Evolutionary conservation across 1,140 invertebrate genomes (phyloP).

Genomic region (Stegodyphus mimosarum): DNA sequence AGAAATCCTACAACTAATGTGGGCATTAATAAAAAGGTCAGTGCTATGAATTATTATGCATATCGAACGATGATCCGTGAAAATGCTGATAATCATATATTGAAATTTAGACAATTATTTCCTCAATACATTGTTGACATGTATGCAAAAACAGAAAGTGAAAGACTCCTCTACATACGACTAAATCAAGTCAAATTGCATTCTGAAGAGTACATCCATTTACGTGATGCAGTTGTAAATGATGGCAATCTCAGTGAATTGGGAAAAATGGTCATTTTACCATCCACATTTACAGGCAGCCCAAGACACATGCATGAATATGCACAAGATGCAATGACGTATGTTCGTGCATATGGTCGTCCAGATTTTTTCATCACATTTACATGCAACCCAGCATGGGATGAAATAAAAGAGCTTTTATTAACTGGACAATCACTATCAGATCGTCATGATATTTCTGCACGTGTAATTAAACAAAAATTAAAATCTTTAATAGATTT

Average conservation of each 20-base stretch:
- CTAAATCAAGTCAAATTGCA: constrained; percentile 58
- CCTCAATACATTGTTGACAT: constrained; percentile 9
- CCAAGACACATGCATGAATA: constrained; percentile 52
- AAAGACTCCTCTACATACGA: constrained; percentile 37
- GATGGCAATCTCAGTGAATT: constrained; percentile 13
- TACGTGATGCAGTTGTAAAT: constrained; percentile 44
- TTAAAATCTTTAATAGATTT: constrained; percentile 28
- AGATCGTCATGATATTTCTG: constrained; percentile 39
- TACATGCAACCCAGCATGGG: constrained; percentile 35
- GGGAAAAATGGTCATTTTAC: constrained; percentile 34
- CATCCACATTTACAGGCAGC: constrained; percentile 35
- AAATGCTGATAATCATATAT: constrained; percentile 3
- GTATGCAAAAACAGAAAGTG: constrained; percentile 58
- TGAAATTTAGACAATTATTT: constrained; percentile 14
- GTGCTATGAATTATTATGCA: constrained; percentile 2
- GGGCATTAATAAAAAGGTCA: background rate
- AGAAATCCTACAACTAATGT: constrained; percentile 19
- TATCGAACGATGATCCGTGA: constrained; percentile 1
- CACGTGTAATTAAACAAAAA: constrained; percentile 40
- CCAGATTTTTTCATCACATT: constrained; percentile 66
- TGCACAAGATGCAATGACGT: constrained; percentile 56
- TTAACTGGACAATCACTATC: constrained; percentile 31
- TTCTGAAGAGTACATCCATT: constrained; percentile 50
- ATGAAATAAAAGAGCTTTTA: constrained; percentile 1
- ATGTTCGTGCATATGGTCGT: constrained; percentile 64